Evolutionary conservation across 2,797 vertebrate species (phyloP), one percentile per base, ranked within the genome.

Genomic region (Melanotaenia nigrans): DNA sequence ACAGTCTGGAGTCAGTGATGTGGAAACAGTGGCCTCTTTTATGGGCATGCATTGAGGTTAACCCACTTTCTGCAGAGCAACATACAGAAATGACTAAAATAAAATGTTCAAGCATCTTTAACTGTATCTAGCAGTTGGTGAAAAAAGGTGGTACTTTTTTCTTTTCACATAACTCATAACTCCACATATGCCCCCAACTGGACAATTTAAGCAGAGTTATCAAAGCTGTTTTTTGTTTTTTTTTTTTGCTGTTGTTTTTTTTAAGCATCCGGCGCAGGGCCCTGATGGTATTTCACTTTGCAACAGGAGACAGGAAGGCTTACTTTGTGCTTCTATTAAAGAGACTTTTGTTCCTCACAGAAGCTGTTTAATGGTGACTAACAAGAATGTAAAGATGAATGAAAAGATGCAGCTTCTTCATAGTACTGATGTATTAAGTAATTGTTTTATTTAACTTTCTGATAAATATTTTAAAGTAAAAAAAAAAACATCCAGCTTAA

Each of bases 211-310:
- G 20, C 47, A 71, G 16, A 42, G 20, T 0, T 77, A 85, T 85
- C 74, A 83, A 82, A 78, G 75, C 74, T 24, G 32, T 33, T 36
- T 64, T 71, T 35, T 72, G 0, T 55, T 35, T 65, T 71, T 38
- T 42, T 68, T 65, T 59, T 65, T n/a, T n/a, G n/a, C n/a, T 60
- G 20, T 54, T 51, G 40, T 68, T 62, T 62, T 61, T 62, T 20
- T 54, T 45, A 47, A 58, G 68, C 71, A 78, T 87, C 84, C 78
- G 70, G 78, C 79, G 58, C 65, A 62, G 70, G 82, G 40, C 30
- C 8, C 77, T 68, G 66, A 80, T 84, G 82, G 71, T 81, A 42
- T 87, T 89, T 90, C 71, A 83, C 71, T 86, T 65, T 83, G 70
- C 38, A 1, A 64, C 75, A 2, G 73, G 82, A 71, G 65, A 81